phyloP scores from a whole-genome alignment of 2,888 invertebrate genomes.

The Monochamus alternatus region DNA sequence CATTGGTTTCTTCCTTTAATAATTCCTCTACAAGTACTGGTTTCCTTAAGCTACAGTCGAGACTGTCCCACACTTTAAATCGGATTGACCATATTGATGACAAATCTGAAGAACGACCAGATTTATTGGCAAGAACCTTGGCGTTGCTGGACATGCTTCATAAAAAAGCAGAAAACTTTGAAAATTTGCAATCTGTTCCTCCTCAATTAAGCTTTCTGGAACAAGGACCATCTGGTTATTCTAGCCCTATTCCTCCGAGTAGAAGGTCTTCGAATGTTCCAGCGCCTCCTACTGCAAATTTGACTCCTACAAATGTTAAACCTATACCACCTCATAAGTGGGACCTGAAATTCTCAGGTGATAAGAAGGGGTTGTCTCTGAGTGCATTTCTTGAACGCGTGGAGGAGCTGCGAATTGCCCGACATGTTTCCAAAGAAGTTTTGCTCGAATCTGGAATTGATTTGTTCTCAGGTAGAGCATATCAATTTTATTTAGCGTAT shows the following conservation, averaged over 20 bases:
- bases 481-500: constrained; percentile 31
- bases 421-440: constrained; percentile 11
- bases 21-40: not conserved
- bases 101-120: constrained; percentile 6
- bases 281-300: too few relatives aligned
- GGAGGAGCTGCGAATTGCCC: constrained; percentile 5
- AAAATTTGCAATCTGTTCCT: not conserved
- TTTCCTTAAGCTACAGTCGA: constrained; percentile 29
- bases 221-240: not conserved
- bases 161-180: constrained; percentile 14
- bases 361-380: constrained; percentile 11
- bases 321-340: constrained; percentile 19
- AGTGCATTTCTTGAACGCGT: constrained; percentile 24
- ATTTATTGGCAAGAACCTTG: constrained; percentile 11
- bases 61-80: constrained; percentile 27
- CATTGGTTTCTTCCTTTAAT: not conserved
- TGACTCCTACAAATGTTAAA: not conserved
- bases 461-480: constrained; percentile 19
- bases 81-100: constrained; percentile 32
- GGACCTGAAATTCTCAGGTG: constrained; percentile 34
- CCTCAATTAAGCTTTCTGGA: not conserved
- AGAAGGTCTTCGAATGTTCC: not conserved
- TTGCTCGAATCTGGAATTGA: constrained; percentile 29
- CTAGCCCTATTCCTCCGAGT: not conserved
- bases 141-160: constrained; percentile 21